Base-by-base conservation (phyloP, 1,140 invertebrate species). In the Drosophila willistoni region DNA sequence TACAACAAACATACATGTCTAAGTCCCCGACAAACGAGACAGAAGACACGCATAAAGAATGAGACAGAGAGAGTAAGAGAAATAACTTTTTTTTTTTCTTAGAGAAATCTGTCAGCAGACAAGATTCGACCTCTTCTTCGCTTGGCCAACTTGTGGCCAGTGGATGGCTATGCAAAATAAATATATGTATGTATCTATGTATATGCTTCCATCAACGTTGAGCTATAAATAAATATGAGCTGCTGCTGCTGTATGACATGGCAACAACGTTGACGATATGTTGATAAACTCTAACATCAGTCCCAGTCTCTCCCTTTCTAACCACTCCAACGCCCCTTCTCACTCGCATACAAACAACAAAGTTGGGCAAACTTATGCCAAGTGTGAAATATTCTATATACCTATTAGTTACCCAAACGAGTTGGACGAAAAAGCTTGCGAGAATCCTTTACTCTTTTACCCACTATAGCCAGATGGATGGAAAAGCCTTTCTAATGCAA, bases 181-280 rank as follows among this genome's bases (percentile, higher is more conserved):
- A 29, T 6, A 29, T 7, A 29, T 29, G 22, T 25, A 25, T 25
- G 22, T 25, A 25, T 29, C 29, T 68, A 34, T 65, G 64, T 75
- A 64, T 81, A 69, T 69, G 54, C 17, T 41, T 56, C 62, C 67
- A 68, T 64, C 71, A 71, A 68, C 56, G 71, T 70, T 80, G 76
- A 74, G 84, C 84, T 80, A 83, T 87, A 87, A 87, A 87, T 87
- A 87, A 87, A 87, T 87, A 89, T 87, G 83, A 87, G 73, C 72
- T 65, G 87, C 69, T 70, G 79, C 57, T 82, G 75, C 60, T 73
- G 57, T 66, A 64, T 59, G 76, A 69, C 83, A 73, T 72, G 65
- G 33, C 75, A 82, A 71, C 79, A 71, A 79, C 73, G 72, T 79
- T 79, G 83, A 87, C 84, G 85, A 89, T 84, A 89, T 84, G 84